Conservation (phyloP, 2,113 vertebrate species). For the Gopherus evgoodei region DNA sequence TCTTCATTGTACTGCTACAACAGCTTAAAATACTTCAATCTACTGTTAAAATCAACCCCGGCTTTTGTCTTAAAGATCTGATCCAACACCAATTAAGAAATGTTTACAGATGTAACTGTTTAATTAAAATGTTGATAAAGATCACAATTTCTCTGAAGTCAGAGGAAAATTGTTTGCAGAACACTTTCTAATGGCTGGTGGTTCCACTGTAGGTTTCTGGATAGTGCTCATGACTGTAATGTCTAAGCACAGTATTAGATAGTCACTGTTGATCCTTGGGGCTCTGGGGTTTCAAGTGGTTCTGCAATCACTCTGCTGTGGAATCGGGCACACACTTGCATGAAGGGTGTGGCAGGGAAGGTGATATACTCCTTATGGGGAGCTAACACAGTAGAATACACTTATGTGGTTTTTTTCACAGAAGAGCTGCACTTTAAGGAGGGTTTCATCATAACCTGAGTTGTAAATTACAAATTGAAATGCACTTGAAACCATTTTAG, state of each 20-base stretch:
- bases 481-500: background rate
- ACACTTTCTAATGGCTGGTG: background rate
- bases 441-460: background rate
- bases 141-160: background rate
- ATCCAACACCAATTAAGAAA: background rate
- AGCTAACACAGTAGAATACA: background rate
- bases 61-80: background rate
- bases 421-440: background rate
- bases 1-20: background rate
- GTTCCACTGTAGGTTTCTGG: background rate
- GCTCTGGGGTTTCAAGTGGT: background rate
- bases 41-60: background rate
- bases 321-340: background rate
- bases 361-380: background rate
- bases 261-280: background rate
- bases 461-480: slow-evolving; percentile 7
- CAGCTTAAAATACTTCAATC: background rate
- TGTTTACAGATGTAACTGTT: background rate
- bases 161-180: background rate
- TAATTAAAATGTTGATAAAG: background rate
- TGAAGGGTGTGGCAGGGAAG: background rate
- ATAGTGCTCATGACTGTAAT: background rate
- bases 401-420: background rate
- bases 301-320: background rate
- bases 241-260: background rate